Conservation (phyloP, 2,797 vertebrate species). For the Emys orbicularis region DNA sequence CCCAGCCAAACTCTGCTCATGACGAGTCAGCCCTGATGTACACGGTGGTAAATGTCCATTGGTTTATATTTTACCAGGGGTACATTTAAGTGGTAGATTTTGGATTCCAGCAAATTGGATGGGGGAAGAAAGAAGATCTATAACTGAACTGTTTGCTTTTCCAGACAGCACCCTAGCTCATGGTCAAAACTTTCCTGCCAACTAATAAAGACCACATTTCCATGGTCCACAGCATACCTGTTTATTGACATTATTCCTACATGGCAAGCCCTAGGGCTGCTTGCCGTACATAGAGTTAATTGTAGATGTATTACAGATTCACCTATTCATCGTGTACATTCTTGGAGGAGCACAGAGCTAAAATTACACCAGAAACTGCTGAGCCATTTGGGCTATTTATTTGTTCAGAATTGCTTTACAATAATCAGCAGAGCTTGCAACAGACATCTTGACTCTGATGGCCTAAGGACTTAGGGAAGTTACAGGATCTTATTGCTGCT, state of each 20-base stretch:
- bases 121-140: not conserved
- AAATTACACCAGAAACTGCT: constrained; percentile 68
- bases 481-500: not conserved
- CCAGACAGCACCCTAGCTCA: constrained; percentile 46
- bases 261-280: not conserved
- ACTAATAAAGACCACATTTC: constrained; percentile 44
- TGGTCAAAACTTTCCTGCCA: not conserved
- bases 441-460: constrained; percentile 43
- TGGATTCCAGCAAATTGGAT: not conserved
- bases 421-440: constrained; percentile 23
- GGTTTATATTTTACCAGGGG: not conserved
- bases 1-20: not conserved
- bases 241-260: constrained; percentile 67
- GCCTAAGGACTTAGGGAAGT: constrained; percentile 23
- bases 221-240: constrained; percentile 28
- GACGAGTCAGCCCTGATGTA: not conserved
- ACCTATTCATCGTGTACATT: constrained; percentile 77
- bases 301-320: constrained; percentile 62
- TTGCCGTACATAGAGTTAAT: constrained; percentile 35
- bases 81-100: not conserved
- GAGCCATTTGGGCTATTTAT: constrained; percentile 65
- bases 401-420: constrained; percentile 66
- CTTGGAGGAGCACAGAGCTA: constrained; percentile 66
- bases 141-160: constrained; percentile 45
- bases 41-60: not conserved